Conservation (phyloP, 2,888 invertebrate species). For the Dicycla oo region DNA sequence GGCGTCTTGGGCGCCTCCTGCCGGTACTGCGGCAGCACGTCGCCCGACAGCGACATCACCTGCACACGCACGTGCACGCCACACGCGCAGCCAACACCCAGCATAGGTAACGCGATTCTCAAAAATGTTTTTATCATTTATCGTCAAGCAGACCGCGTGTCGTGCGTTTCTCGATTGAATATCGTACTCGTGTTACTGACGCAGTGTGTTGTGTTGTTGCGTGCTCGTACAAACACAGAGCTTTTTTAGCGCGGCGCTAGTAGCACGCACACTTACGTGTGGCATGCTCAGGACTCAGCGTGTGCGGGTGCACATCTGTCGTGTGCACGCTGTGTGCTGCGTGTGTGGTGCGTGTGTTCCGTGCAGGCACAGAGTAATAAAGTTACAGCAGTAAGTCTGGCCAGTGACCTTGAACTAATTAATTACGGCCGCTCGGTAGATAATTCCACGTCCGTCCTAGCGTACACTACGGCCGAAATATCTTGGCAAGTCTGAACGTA, state of each 20-base stretch:
- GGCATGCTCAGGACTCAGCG: not conserved
- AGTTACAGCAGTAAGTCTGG: too few relatives aligned
- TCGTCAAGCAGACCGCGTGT: not conserved
- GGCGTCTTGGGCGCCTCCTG: constrained; percentile 99
- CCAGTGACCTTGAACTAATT: too few relatives aligned
- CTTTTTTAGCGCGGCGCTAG: not conserved
- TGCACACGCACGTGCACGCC: constrained; percentile 65
- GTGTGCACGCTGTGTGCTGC: too few relatives aligned
- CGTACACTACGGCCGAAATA: too few relatives aligned
- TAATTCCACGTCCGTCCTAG: too few relatives aligned
- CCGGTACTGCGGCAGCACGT: constrained; percentile 99
- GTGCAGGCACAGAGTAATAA: too few relatives aligned
- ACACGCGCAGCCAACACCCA: not conserved
- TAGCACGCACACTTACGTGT: constrained; percentile 4
- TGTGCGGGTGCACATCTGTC: not conserved
- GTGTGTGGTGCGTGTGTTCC: too few relatives aligned
- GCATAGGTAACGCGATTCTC: not conserved
- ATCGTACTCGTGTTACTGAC: not conserved
- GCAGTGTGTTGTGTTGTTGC: not conserved
- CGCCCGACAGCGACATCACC: constrained; percentile 98
- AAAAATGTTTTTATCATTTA: not conserved
- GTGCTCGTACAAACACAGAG: not conserved
- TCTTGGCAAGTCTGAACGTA: too few relatives aligned
- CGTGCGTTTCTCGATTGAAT: not conserved
- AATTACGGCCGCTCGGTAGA: too few relatives aligned